Base-by-base conservation (phyloP, 2,797 vertebrate genomes). In the Pseudochirops cupreus region DNA sequence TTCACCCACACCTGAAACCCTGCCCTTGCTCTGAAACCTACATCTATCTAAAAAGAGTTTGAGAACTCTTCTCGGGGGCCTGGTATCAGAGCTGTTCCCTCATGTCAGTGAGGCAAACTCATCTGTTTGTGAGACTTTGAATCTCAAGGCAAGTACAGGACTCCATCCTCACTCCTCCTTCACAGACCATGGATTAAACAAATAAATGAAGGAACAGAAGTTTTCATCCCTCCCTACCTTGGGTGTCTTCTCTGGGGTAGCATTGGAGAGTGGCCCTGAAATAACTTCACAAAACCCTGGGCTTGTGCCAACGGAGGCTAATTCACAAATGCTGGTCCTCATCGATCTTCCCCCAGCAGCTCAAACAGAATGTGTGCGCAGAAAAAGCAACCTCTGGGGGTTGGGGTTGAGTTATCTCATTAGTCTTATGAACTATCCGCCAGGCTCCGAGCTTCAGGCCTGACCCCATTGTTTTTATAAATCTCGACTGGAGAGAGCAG, bases 401-500 rank as follows among this genome's bases (percentile, higher is more conserved):
- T 87, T 91, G 0, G 89, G 98, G 95, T 96, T 94, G 93, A 97
- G 94, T 94, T 96, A 93, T 94, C 97, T 98, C 97, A 94, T 98
- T 98, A 98, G 97, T 98, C 97, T 97, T 59, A 93, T 31, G 96
- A 98, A 97, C 97, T 97, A 91, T 82, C 96, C 96, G 95, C 92
- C 24, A 92, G 67, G 94, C 96, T 97, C 96, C 29, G 57, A 96
- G 94, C 91, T 1, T 98, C 97, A 97, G 97, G 91, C 96, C 97
- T 98, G 98, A 98, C 98, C 97, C 97, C 95, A 56, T 95, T 97
- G 98, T 98, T 98, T 98, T 98, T 98, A 98, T 99, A 98, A 99
- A 99, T 99, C 98, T 98, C 4, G 98, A 96, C 97, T 98, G 97
- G 98, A 98, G 98, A 46, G 98, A 98, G 97, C 98, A 93, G 98